Conservation (phyloP, 37 sponge, comb jelly and placozoan species). For the Haliclona indistincta region DNA sequence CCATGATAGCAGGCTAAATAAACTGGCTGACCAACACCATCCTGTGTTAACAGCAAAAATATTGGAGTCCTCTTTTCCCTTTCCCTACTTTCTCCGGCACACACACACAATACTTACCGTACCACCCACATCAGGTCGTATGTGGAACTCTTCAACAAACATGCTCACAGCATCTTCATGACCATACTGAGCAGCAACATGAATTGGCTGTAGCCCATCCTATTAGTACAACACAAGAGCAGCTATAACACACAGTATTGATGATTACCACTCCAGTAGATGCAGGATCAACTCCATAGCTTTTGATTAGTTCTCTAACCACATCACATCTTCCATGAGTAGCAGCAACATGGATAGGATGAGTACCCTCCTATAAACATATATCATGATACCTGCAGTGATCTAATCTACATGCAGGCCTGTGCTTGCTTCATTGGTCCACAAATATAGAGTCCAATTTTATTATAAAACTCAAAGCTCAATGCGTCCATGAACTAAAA, state of each 20-base stretch:
- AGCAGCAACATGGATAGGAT: conserved; percentile 18
- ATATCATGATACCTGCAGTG: no score
- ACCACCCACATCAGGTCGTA: not conserved
- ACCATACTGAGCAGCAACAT: conserved; percentile 24
- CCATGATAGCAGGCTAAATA: conserved; percentile 7
- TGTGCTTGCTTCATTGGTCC: no score
- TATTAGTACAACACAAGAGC: not conserved
- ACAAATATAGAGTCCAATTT: no score
- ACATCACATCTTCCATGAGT: conserved; percentile 6
- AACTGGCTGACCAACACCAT: no score
- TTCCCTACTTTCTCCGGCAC: no score
- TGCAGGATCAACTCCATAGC: conserved; percentile 7
- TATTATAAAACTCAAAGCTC: no score
- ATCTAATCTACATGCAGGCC: no score
- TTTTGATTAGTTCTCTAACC: not conserved
- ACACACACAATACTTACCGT: not conserved
- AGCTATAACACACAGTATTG: no score
- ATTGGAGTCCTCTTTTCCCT: no score
- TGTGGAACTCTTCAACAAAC: conserved; percentile 15
- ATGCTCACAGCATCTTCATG: conserved; percentile 10
- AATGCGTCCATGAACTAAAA: no score
- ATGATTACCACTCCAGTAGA: not conserved
- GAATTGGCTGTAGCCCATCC: conserved; percentile 34
- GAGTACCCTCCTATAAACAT: no score
- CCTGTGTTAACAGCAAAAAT: no score